Evolutionary conservation across 1,140 invertebrate genomes (phyloP).

Genomic region (Macrosteles quadrilineatus): DNA sequence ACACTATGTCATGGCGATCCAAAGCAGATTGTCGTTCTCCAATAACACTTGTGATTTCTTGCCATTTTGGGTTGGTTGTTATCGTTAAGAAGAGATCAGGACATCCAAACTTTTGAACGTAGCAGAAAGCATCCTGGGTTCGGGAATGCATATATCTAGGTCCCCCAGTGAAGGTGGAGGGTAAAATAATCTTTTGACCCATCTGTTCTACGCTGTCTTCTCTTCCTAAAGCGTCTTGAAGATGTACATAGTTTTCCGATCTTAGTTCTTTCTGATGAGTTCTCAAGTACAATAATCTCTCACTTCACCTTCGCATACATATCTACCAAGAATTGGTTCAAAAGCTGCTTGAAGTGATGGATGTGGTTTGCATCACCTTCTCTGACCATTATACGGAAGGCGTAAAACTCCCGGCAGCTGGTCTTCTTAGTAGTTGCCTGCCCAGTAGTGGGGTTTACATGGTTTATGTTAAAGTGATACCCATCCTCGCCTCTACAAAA

Average conservation of each 20-base stretch:
- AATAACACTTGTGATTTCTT: slow-evolving; percentile 45
- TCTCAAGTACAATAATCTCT: slow-evolving; percentile 49
- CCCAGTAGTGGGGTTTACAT: slow-evolving; percentile 13
- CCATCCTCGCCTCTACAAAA: no score
- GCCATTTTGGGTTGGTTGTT: slow-evolving; percentile 53
- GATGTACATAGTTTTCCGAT: slow-evolving; percentile 52
- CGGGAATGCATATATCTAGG: slow-evolving; percentile 51
- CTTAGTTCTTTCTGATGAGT: slow-evolving; percentile 53
- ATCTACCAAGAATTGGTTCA: no score
- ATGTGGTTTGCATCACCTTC: slow-evolving; percentile 36
- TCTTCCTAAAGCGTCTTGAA: slow-evolving; percentile 46
- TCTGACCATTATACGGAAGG: no score
- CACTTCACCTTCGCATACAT: slow-evolving; percentile 56
- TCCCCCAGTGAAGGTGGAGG: slow-evolving; percentile 48
- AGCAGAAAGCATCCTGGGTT: slow-evolving; percentile 53
- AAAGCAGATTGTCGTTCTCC: slow-evolving; percentile 38
- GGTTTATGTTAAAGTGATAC: slow-evolving; percentile 31
- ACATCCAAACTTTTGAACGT: slow-evolving; percentile 49
- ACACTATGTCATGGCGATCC: slow-evolving; percentile 50
- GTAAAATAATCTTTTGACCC: slow-evolving; percentile 45
- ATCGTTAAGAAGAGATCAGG: slow-evolving; percentile 47
- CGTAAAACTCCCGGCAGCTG: slow-evolving; percentile 43
- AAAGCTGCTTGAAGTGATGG: slow-evolving; percentile 36
- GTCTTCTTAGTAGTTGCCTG: slow-evolving; percentile 41
- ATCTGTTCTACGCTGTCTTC: slow-evolving; percentile 35